Base-by-base conservation (phyloP, 2,113 vertebrate species). In the Barnardius zonarius region DNA sequence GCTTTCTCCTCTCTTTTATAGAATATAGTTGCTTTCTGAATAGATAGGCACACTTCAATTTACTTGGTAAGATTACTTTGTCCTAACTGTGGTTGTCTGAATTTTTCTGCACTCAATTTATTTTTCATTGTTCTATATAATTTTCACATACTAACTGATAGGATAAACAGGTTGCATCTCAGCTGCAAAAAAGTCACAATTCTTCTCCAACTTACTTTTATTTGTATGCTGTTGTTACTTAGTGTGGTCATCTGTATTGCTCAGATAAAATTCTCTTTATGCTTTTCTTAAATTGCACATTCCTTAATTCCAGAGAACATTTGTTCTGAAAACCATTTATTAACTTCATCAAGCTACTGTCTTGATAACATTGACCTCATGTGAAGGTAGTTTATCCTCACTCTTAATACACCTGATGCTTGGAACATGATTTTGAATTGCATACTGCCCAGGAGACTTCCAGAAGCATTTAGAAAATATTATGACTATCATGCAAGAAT, bases 361-460 rank as follows among this genome's bases (percentile, higher is more conserved):
- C 48, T 54, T 86, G 16, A 23, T 48, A 68, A 27, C 0, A 0
- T 43, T 84, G 33, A 15, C 73, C 14, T 64, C 27, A 17, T 27
- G 7, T 37, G 24, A 69, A 23, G 2, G 6, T 61, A 46, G 18
- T 8, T 61, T 68, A 55, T 33, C 27, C n/a, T 89, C 15, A 25
- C 3, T 69, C 18, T 81, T 78, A 15, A 2, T n/a, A 0, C 2
- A 17, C 2, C 3, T 55, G 24, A 33, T 55, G 23, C 6, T 43
- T 69, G 35, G 48, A 83, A 61, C 27, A 27, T 10, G 48, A 1
- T 11, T 81, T 39, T 74, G 63, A 69, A 81, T 51, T 86, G 9
- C 9, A 27, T 49, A 22, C 13, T 79, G 28, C 46, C n/a, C 30
- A 27, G n/a, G 6, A 83, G 22, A 49, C 14, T 72, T 7, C 52